Base-by-base conservation (phyloP, 2,888 invertebrate genomes). In the Apamea crenata region DNA sequence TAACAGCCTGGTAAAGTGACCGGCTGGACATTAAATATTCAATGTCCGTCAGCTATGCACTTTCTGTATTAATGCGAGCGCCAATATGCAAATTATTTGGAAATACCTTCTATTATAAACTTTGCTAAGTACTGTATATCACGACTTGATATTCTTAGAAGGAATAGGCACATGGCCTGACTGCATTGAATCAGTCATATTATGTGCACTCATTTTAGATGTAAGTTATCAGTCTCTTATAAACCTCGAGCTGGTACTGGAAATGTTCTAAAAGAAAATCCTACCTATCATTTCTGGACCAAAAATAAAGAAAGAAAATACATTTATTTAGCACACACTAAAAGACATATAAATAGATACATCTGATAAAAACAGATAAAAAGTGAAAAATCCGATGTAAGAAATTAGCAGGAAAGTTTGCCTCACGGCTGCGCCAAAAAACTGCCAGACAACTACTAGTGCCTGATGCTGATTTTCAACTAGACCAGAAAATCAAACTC, bases 21-120 rank as follows among this genome's bases (percentile, higher is more conserved):
- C 80, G 83, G 84, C 71, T 83, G 86, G 80, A 81, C 83, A 82
- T 89, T 88, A 89, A 89, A 90, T 86, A 88, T 88, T 90, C 83
- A 85, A 80, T 77, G 81, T 72, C 73, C 84, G 75, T 84, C 83
- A 78, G 81, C 63, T 36, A 67, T 84, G 83, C 80, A 74, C 66
- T 84, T 78, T 80, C 87, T 50, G 77, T 74, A 87, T 68, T 83
- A 86, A 81, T 83, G 74, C 53, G 44, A 71, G 65, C 75, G 77
- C 50, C 77, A 83, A 69, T 79, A 85, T 83, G 78, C 66, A 78
- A 80, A 87, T 88, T 73, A 78, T 75, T 78, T 76, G 59, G 29
- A 59, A 79, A 86, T 77, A 75, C n/a, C 61, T 77, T 63, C 44
- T 67, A 71, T 67, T 65, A 53, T 72, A 32, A 81, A 83, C 44